phyloP scores from a whole-genome alignment of 2,797 vertebrate genomes.

The Peromyscus attwateri region DNA sequence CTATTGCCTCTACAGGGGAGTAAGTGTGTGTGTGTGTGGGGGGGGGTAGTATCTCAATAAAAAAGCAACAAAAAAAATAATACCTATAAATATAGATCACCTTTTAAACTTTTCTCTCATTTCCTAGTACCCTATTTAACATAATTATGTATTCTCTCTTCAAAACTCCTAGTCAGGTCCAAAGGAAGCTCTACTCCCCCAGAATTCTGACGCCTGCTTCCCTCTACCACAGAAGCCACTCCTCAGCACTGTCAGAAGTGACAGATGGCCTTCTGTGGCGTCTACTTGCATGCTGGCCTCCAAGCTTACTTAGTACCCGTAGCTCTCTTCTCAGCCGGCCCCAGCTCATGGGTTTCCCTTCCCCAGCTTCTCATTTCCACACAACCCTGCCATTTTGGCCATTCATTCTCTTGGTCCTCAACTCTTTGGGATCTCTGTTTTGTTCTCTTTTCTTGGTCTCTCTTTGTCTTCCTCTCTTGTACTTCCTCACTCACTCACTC shows the following conservation, averaged over 20 bases:
- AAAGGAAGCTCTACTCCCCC: neutral
- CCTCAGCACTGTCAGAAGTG: neutral
- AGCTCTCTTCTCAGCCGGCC: neutral
- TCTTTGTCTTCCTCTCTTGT: neutral
- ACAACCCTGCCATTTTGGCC: neutral
- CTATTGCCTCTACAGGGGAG: too few species aligned
- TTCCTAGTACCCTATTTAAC: conserved; percentile 46
- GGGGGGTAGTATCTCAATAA: neutral
- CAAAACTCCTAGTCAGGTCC: neutral
- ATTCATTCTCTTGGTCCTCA: neutral
- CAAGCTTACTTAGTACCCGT: neutral
- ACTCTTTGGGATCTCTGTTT: neutral
- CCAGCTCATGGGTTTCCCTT: neutral
- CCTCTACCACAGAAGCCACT: neutral
- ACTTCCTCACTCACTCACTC: neutral
- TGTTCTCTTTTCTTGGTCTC: neutral
- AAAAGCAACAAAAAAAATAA: neutral
- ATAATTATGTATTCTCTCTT: conserved; percentile 15
- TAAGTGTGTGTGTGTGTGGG: too few species aligned
- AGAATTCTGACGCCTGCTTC: neutral
- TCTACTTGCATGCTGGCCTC: neutral
- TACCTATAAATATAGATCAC: neutral
- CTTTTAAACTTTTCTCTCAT: neutral
- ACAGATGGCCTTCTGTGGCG: neutral
- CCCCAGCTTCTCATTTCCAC: too few species aligned